phyloP scores from a whole-genome alignment of 2,888 invertebrate species.

The Chrysomela aeneicollis region DNA sequence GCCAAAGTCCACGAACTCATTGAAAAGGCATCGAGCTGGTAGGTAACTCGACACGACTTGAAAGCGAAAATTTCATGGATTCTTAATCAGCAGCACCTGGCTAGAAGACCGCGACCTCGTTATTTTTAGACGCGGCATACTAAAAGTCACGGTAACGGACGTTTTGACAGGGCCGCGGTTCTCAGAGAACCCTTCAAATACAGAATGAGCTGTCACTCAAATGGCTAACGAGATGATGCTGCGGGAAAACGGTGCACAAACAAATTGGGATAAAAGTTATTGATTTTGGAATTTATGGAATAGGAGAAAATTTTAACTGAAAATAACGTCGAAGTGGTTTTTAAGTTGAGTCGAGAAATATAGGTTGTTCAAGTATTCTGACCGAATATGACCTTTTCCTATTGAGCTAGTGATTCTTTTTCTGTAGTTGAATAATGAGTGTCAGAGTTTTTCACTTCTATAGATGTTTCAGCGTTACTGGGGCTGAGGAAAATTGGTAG shows the following conservation, averaged over 20 bases:
- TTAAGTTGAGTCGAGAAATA: too few relatives aligned
- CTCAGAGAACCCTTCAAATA: slow-evolving; percentile 36
- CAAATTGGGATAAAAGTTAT: slow-evolving; percentile 26
- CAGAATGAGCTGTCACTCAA: slow-evolving; percentile 43
- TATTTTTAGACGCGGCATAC: slow-evolving; percentile 36
- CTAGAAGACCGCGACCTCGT: slow-evolving; percentile 14
- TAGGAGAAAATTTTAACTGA: too few relatives aligned
- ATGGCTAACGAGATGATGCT: slow-evolving; percentile 40
- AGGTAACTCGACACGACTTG: slow-evolving; percentile 17
- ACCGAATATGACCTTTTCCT: too few relatives aligned
- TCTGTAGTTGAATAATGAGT: too few relatives aligned
- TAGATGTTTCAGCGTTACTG: too few relatives aligned
- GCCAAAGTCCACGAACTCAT: neutral
- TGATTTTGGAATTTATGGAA: too few relatives aligned
- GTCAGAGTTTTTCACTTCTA: too few relatives aligned
- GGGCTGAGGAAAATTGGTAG: too few relatives aligned
- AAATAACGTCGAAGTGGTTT: too few relatives aligned
- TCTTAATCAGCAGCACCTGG: slow-evolving; percentile 47
- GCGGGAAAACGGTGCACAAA: slow-evolving; percentile 32
- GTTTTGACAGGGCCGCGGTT: slow-evolving; percentile 41
- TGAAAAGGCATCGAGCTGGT: slow-evolving; percentile 7
- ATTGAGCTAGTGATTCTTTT: too few relatives aligned
- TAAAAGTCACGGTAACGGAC: slow-evolving; percentile 37
- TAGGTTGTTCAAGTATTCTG: too few relatives aligned
- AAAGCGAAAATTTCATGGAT: slow-evolving; percentile 26